Base-by-base conservation (phyloP, 1,140 invertebrate species). In the Plutomurus gul region DNA sequence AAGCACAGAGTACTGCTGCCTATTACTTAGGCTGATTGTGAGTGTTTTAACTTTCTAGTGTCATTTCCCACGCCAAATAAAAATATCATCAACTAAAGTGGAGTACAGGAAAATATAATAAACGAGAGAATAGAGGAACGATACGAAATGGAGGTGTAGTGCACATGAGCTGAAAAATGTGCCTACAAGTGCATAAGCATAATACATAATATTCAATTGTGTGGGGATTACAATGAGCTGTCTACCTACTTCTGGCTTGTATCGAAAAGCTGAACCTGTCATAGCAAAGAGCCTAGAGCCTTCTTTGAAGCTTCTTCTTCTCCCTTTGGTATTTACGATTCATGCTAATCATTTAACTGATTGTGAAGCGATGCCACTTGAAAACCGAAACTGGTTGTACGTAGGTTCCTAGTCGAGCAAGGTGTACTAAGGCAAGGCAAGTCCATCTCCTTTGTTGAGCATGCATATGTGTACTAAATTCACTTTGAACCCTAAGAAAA, bases 61-160 rank as follows among this genome's bases (percentile, higher is more conserved):
- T 76, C 75, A 77, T 70, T 77, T 77, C 75, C 75, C 75, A 77
- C 75, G 75, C 75, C 75, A 77, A 77, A 77, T 77, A 77, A 70
- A 77, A 77, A 70, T 65, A 65, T 39, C 75, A 76, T 76, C 49
- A 56, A 36, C 36, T 51, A 47, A 51, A 75, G 46, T 75, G 46
- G 43, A 33, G 30, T 43, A 49, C 16, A 65, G 30, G 56, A 13
- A 65, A 65, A 30, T 33, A 65, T 65, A n/a, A 25, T 13, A 40
- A 46, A 73, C 36, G 13, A 18, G 22, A 65, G 30, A 33, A 73
- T 13, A 22, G 22, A 39, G n/a, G 20, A 27, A 39, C 36, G 8
- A 40, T 40, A 73, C 33, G 70, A 40, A 73, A 73, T 73, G 70
- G 43, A 73, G 70, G 3, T 39, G 16, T 72, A 40, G 11, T 43